Evolutionary conservation across 1,140 invertebrate species (phyloP).

Genomic region (Drosophila subpulchrella): DNA sequence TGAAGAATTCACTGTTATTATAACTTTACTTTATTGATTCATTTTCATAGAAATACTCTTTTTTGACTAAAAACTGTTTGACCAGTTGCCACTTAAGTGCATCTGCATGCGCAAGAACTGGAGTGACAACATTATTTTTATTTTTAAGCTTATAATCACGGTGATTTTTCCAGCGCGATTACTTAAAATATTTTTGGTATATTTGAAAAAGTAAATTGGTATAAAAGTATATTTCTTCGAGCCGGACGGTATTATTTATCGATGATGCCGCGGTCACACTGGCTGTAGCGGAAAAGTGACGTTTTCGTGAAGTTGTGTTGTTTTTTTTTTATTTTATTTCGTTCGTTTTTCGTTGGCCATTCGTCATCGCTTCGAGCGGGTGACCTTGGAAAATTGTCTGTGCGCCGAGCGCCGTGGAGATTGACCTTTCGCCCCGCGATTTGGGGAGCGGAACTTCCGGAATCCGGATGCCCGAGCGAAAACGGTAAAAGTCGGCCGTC

Average conservation of each 20-base stretch:
- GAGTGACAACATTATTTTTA: too few relatives aligned
- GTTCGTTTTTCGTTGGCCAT: conserved; percentile 39
- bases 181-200: too few relatives aligned
- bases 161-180: too few relatives aligned
- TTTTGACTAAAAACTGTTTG: too few relatives aligned
- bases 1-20: too few relatives aligned
- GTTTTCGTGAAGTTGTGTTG: conserved; percentile 14
- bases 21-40: too few relatives aligned
- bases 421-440: conserved; percentile 11
- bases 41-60: too few relatives aligned
- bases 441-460: conserved; percentile 19
- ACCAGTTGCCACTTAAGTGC: too few relatives aligned
- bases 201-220: too few relatives aligned
- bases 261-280: neutral
- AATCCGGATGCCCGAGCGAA: conserved; percentile 5
- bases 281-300: neutral
- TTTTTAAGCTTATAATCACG: too few relatives aligned
- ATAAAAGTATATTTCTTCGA: too few relatives aligned
- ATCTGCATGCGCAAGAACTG: too few relatives aligned
- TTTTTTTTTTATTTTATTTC: conserved; percentile 41
- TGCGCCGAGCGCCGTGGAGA: neutral
- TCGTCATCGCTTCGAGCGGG: conserved; percentile 34
- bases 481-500: conserved; percentile 23
- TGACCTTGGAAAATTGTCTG: neutral
- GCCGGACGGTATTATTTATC: neutral